A percentile compares a stretch with the other conserved stretches of the same genome.
Evolutionary conservation across 2,113 vertebrate genomes (phyloP).

Genomic region (Hypanus sabinus): DNA sequence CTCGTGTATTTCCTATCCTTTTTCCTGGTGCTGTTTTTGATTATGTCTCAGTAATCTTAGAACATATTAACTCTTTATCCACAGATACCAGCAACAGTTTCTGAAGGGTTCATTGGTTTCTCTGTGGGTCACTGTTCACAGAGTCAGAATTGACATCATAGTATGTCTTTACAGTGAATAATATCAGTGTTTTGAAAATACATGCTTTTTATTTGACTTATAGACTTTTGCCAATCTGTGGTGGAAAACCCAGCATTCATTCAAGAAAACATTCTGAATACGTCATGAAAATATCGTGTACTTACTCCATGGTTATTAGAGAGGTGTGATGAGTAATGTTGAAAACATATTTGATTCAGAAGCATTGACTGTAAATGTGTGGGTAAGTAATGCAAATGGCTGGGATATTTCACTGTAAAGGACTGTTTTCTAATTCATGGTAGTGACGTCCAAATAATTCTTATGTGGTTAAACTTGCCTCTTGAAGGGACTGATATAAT

Average conservation of each 20-base stretch:
- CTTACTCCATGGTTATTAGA: slow-evolving; percentile 38
- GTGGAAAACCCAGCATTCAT: neutral
- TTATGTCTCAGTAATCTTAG: neutral
- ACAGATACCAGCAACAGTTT: neutral
- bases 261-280: slow-evolving; percentile 37
- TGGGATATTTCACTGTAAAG: slow-evolving; percentile 16
- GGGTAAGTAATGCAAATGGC: neutral
- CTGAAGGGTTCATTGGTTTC: neutral
- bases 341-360: slow-evolving; percentile 26
- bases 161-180: neutral
- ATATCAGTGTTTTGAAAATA: slow-evolving; percentile 32
- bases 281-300: slow-evolving; percentile 40
- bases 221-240: neutral
- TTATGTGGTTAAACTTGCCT: neutral
- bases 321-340: slow-evolving; percentile 44
- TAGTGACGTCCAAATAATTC: slow-evolving; percentile 3
- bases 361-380: slow-evolving; percentile 29
- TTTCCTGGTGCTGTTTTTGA: neutral
- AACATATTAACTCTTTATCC: neutral
- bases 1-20: neutral
- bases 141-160: neutral
- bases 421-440: neutral
- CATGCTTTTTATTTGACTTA: neutral
- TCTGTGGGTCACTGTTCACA: neutral
- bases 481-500: neutral